A percentile compares a stretch with the other conserved stretches of the same genome.
phyloP scores from a whole-genome alignment of 2,113 vertebrate species.

The Dendrocopos noguchii region DNA sequence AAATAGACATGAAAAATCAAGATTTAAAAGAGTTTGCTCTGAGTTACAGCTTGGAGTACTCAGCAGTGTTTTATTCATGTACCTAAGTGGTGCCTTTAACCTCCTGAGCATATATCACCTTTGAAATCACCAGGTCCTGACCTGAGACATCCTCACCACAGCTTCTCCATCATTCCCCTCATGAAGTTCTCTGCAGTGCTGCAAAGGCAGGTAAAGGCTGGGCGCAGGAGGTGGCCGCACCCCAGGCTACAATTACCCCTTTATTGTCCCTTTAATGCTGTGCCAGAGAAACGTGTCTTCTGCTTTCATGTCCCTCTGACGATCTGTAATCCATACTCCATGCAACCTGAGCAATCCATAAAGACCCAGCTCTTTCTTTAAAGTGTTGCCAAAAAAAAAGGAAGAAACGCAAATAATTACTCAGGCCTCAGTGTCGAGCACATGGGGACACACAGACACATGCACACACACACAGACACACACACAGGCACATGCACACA shows the following conservation, averaged over 20 bases:
- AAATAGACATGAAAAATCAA: conserved; percentile 1
- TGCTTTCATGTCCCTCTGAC: conserved; percentile 60
- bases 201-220: background rate
- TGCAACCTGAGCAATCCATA: conserved; percentile 65
- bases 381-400: conserved; percentile 60
- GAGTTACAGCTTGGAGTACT: background rate
- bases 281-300: conserved; percentile 49
- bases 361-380: conserved; percentile 58
- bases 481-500: too few species aligned
- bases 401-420: conserved; percentile 58
- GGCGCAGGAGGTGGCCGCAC: background rate
- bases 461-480: too few species aligned
- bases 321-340: conserved; percentile 52
- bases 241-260: conserved; percentile 49
- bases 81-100: conserved; percentile 41
- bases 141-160: conserved; percentile 13
- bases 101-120: conserved; percentile 19
- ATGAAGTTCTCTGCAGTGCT: background rate
- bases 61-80: conserved; percentile 44
- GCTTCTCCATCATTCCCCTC: background rate
- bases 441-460: background rate
- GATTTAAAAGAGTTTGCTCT: background rate
- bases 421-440: background rate
- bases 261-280: conserved; percentile 57
- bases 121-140: conserved; percentile 51